Evolutionary conservation across 1,140 invertebrate species (phyloP).

Genomic region (Philopotamus ludificatus): DNA sequence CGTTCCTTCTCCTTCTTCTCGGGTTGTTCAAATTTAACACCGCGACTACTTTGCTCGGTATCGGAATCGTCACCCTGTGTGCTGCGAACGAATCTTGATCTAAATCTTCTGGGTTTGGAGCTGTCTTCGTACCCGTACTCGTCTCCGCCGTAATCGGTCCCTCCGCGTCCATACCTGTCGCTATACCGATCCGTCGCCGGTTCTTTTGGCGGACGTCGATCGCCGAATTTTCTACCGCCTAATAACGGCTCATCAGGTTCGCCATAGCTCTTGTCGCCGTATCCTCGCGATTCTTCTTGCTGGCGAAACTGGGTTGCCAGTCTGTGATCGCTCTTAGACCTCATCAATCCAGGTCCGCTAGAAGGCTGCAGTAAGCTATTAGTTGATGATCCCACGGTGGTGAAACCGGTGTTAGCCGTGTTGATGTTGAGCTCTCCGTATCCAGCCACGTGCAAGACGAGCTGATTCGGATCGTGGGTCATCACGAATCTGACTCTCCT

Average conservation of each 20-base stretch:
- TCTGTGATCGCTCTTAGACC: constrained; percentile 91
- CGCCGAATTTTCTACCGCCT: constrained; percentile 72
- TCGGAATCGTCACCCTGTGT: constrained; percentile 70
- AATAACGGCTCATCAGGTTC: constrained; percentile 63
- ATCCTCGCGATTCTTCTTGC: constrained; percentile 70
- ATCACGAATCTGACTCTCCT: constrained; percentile 81
- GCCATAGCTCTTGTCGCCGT: constrained; percentile 53
- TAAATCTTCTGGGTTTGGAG: constrained; percentile 61
- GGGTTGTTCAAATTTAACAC: constrained; percentile 62
- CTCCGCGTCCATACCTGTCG: constrained; percentile 56
- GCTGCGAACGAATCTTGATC: constrained; percentile 69
- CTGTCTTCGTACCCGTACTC: constrained; percentile 62
- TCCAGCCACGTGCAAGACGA: constrained; percentile 79
- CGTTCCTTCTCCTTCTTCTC: constrained; percentile 70
- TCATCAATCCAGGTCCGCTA: constrained; percentile 71
- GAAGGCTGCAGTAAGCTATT: constrained; percentile 61
- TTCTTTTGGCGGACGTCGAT: constrained; percentile 57
- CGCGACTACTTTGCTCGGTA: constrained; percentile 58
- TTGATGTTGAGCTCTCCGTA: constrained; percentile 86
- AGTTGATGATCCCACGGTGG: constrained; percentile 50
- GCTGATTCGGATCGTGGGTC: constrained; percentile 85
- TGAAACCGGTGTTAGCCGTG: constrained; percentile 57
- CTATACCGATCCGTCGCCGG: constrained; percentile 52
- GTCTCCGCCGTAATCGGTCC: constrained; percentile 62
- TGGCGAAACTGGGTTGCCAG: constrained; percentile 85